A percentile compares a stretch with the other conserved stretches of the same genome.
Conservation (phyloP, 1,140 invertebrate species). For the Pristionchus pacificus region DNA sequence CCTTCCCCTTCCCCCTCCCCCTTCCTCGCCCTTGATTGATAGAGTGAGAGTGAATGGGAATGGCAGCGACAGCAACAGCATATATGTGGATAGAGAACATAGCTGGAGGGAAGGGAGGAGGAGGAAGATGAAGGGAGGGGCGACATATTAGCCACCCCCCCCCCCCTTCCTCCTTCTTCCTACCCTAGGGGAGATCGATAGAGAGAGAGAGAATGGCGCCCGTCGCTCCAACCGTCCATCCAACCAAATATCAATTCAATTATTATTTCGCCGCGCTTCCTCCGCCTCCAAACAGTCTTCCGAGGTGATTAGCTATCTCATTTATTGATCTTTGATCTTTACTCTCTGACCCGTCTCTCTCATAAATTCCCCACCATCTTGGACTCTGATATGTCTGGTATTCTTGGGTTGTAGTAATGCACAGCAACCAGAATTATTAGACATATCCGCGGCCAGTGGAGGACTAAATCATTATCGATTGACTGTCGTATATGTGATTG, state of each 20-base stretch:
- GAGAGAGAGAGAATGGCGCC: neutral
- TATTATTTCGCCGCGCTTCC: neutral
- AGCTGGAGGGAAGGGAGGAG: too few species aligned
- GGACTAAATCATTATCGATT: neutral
- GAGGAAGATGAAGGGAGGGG: constrained; percentile 3
- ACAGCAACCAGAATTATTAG: neutral
- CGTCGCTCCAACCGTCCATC: neutral
- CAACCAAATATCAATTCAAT: neutral
- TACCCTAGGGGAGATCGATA: constrained; percentile 4
- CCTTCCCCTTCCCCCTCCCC: too few species aligned
- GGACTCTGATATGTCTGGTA: constrained; percentile 1
- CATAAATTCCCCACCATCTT: neutral
- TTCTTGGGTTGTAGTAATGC: neutral
- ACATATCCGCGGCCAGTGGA: neutral
- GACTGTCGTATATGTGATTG: neutral
- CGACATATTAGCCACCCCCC: neutral
- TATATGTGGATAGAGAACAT: too few species aligned
- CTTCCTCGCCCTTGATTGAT: too few species aligned
- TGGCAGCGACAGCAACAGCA: too few species aligned
- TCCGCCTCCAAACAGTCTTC: neutral
- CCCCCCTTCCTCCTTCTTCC: neutral
- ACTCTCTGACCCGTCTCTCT: neutral
- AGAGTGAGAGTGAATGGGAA: too few species aligned
- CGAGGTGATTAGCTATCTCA: neutral
- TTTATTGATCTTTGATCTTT: neutral